These are phyloP conservation scores for Colostygia pectinataria DNA, from an alignment of 2,888 invertebrate species.

Conservation along the genomic window DNA sequence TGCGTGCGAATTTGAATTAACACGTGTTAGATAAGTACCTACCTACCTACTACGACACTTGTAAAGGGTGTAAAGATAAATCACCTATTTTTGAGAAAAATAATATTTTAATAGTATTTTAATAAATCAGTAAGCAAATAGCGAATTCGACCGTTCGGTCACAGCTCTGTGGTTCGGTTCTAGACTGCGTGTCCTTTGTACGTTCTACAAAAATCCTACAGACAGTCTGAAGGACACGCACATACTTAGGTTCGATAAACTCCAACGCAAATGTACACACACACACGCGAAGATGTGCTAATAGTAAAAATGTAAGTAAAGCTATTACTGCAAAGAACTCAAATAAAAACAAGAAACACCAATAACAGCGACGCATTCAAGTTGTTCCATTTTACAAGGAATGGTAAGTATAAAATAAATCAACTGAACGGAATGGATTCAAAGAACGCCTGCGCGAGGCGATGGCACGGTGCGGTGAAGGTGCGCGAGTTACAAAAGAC, in stretches of 20 bases:
- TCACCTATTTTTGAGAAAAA: too few relatives aligned
- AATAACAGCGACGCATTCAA: slow-evolving; percentile 16
- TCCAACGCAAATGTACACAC: slow-evolving; percentile 13
- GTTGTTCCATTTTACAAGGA: slow-evolving; percentile 18
- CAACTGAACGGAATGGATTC: slow-evolving; percentile 19
- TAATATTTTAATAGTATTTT: too few relatives aligned
- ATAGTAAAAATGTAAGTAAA: slow-evolving; percentile 9
- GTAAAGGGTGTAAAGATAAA: too few relatives aligned
- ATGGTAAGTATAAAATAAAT: slow-evolving; percentile 18
- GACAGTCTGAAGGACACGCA: slow-evolving; percentile 23
- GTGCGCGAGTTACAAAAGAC: slow-evolving; percentile 49
- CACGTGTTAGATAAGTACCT: too few relatives aligned
- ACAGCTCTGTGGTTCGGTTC: background rate
- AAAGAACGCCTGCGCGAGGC: slow-evolving; percentile 33
- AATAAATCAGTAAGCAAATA: too few relatives aligned
- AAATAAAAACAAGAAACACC: slow-evolving; percentile 15
- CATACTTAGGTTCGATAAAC: slow-evolving; percentile 8
- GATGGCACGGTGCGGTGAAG: slow-evolving; percentile 36
- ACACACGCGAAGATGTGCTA: slow-evolving; percentile 15
- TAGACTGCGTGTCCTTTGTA: slow-evolving; percentile 23
- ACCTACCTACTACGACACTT: too few relatives aligned
- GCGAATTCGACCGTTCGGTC: slow-evolving; percentile 2
- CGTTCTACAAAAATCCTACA: slow-evolving; percentile 26
- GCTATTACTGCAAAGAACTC: slow-evolving; percentile 13
- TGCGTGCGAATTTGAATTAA: too few relatives aligned